phyloP scores from a whole-genome alignment of 2,797 vertebrate genomes.

The Peromyscus eremicus region DNA sequence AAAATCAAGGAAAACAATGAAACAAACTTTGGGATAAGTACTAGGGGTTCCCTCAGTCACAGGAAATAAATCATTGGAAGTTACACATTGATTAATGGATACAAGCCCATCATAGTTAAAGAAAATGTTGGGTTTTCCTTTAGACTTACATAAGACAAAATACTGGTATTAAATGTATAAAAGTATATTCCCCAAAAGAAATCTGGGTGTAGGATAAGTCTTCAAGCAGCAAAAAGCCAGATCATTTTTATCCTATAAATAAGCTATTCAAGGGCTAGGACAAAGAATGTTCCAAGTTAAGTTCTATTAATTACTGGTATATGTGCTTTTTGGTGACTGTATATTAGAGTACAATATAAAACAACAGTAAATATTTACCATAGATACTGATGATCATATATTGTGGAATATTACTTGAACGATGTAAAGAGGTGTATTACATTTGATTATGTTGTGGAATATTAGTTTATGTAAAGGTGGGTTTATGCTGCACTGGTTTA shows the following conservation, averaged over 20 bases:
- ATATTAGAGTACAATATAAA: background rate
- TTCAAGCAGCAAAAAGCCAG: background rate
- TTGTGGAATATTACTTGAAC: background rate
- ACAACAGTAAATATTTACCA: background rate
- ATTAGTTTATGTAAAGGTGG: background rate
- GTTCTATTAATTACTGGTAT: background rate
- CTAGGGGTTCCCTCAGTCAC: background rate
- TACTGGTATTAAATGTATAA: background rate
- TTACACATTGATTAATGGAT: slow-evolving; percentile 38
- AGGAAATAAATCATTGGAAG: background rate
- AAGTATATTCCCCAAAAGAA: slow-evolving; percentile 24
- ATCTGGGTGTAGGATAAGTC: background rate
- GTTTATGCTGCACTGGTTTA: background rate
- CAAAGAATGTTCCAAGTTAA: background rate
- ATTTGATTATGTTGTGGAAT: background rate
- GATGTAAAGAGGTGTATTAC: background rate
- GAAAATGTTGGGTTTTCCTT: background rate
- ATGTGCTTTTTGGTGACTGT: background rate
- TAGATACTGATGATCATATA: background rate
- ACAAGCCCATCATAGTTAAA: background rate
- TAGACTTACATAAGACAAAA: slow-evolving; percentile 42
- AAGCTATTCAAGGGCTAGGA: background rate
- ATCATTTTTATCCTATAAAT: slow-evolving; percentile 19
- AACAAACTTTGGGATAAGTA: background rate
- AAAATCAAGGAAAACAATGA: slow-evolving; percentile 56